Base-by-base conservation (phyloP, 92 coral and sea anemone species). In the Plumapathes pennacea region DNA sequence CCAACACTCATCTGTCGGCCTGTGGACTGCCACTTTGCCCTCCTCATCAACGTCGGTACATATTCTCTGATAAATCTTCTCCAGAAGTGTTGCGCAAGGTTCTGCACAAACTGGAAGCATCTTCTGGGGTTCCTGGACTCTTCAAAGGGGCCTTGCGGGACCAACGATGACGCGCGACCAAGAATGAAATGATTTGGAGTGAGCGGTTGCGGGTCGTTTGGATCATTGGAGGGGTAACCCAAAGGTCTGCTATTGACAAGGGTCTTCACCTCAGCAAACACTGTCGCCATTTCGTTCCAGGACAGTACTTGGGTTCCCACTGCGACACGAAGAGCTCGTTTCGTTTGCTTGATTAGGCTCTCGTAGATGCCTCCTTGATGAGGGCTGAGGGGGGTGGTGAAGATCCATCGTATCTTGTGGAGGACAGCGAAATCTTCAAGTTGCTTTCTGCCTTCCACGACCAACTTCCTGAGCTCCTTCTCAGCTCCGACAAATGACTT, bases 401-500 rank as follows among this genome's bases (percentile, higher is more conserved):
- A 68, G 33, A 54, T 68, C 67, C 76, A 68, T 19, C 48, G 68
- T 23, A 69, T 58, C 57, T 48, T 57, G 45, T 58, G 77, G 3
- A 46, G 21, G 20, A 58, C 67, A 14, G 77, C 68, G 25, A 70
- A 63, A 4, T 60, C 71, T 2, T 65, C 7, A 2, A 67, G 38
- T 25, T 55, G 25, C 20, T 22, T 36, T 56, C 46, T 32, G 17
- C 46, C 62, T 56, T 56, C 62, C 22, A 10, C 2, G 10, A 69
- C 10, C 32, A 71, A 39, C 52, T 50, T 49, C 25, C 54, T 29
- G 26, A 60, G 20, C 26, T 60, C 71, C 41, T 38, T 45, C 38
- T 71, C 79, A 18, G 69, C 30, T 36, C 79, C 79, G 13, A 71
- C 79, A 19, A 60, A 71, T 13, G 79, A 71, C 22, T 61, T 61